Percentiles rank a stretch among this genome's conserved stretches.
These are phyloP conservation scores for Denticeps clupeoides DNA, from an alignment of 2,797 vertebrate genomes.

Conservation along the genomic window DNA sequence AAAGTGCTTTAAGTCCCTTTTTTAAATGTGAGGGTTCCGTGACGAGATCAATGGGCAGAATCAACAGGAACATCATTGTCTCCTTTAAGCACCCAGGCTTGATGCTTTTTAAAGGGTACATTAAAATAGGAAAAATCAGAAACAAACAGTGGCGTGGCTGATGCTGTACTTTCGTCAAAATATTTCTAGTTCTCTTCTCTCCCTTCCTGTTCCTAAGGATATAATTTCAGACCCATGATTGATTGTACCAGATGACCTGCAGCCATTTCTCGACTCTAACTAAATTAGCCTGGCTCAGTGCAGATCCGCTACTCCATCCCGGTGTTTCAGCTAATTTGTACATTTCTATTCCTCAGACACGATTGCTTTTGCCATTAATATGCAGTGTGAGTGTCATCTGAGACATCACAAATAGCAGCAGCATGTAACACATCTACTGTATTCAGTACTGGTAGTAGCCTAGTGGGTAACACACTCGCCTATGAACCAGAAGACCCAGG, in stretches of 20 bases:
- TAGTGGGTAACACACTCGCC: no score
- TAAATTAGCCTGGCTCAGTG: slow-evolving; percentile 21
- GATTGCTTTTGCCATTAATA: slow-evolving; percentile 51
- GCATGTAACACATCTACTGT: no score
- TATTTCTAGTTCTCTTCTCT: slow-evolving; percentile 4
- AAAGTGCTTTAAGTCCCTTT: no score
- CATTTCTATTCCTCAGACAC: slow-evolving; percentile 40
- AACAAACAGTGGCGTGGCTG: no score
- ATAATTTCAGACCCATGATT: slow-evolving; percentile 26
- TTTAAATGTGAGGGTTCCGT: no score
- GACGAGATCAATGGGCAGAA: no score
- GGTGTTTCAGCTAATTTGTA: slow-evolving; percentile 28
- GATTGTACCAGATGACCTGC: slow-evolving; percentile 24
- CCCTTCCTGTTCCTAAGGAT: slow-evolving; percentile 14
- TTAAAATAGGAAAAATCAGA: no score
- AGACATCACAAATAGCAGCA: slow-evolving; percentile 40
- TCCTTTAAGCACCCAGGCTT: no score
- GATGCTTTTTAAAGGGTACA: no score
- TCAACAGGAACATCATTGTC: no score
- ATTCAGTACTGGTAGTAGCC: no score
- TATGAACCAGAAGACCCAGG: no score
- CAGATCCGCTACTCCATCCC: slow-evolving; percentile 14
- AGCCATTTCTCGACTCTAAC: slow-evolving; percentile 24
- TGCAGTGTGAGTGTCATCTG: slow-evolving; percentile 42
- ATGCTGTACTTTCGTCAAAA: slow-evolving; percentile 20